phyloP scores from a whole-genome alignment of 2,888 invertebrate species.

The Drosophila neutralis region DNA sequence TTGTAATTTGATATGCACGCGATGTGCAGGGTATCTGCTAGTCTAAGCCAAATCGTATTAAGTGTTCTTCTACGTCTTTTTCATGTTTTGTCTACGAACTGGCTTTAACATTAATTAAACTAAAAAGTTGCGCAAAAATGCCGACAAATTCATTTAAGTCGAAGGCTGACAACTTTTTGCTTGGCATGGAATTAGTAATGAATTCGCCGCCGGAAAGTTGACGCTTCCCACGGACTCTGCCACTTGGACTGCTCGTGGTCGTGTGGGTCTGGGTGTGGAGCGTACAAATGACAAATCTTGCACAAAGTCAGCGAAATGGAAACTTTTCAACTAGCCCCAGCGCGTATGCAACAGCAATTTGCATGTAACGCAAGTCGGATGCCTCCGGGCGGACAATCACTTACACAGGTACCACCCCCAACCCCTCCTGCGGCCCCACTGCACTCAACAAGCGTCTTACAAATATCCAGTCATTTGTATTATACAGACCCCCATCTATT shows the following conservation, averaged over 20 bases:
- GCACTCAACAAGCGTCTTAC: conserved; percentile 3
- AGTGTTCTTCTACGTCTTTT: background rate
- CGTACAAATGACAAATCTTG: conserved; percentile 28
- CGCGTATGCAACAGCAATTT: conserved; percentile 47
- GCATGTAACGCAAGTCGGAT: conserved; percentile 45
- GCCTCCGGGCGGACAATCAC: conserved; percentile 7
- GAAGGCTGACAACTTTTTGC: conserved; percentile 41
- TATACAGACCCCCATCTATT: conserved; percentile 50
- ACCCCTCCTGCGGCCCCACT: background rate
- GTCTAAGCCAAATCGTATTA: background rate
- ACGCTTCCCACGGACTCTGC: background rate
- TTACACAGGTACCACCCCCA: background rate
- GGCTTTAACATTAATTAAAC: conserved; percentile 72
- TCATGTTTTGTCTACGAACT: conserved; percentile 21
- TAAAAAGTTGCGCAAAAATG: conserved; percentile 63
- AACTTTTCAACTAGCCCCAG: conserved; percentile 40
- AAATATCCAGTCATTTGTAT: conserved; percentile 59
- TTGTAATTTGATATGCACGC: background rate
- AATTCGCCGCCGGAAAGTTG: conserved; percentile 34
- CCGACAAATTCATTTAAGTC: conserved; percentile 68
- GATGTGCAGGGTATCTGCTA: background rate
- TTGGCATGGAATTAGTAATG: conserved; percentile 50
- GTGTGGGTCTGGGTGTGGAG: background rate
- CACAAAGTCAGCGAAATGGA: conserved; percentile 56
- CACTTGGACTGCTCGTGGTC: background rate